These are phyloP conservation scores for Beroe ovata DNA, from an alignment of 37 sponge, comb jelly and placozoan species.

Conservation along the genomic window DNA sequence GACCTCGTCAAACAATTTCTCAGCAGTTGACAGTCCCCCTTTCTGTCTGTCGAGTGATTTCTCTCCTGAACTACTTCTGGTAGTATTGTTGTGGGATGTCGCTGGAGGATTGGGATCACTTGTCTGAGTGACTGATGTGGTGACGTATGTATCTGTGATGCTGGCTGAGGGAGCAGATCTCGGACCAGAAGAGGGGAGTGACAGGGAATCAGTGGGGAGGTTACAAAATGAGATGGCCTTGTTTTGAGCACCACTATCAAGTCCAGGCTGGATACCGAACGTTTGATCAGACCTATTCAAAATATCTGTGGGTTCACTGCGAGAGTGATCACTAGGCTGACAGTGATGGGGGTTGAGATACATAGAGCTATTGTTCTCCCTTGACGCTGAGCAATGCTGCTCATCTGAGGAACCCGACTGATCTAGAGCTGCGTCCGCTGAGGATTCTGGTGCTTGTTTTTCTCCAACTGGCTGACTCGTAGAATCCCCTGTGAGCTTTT, in stretches of 20 bases:
- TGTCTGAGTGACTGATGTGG: background rate
- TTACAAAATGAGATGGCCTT: background rate
- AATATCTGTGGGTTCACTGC: background rate
- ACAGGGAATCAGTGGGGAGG: background rate
- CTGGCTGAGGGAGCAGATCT: background rate
- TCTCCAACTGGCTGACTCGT: background rate
- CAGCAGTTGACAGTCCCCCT: background rate
- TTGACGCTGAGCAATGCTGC: too few relatives aligned
- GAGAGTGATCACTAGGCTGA: too few relatives aligned
- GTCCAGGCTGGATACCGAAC: background rate
- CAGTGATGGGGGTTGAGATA: too few relatives aligned
- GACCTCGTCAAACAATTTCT: constrained; percentile 30
- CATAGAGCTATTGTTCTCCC: too few relatives aligned
- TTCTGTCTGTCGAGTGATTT: constrained; percentile 3
- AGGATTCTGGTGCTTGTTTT: too few relatives aligned
- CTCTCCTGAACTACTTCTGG: too few relatives aligned
- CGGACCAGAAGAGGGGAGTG: background rate
- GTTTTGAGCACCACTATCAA: background rate
- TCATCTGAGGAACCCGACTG: background rate
- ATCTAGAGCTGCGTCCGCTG: background rate
- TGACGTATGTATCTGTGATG: background rate
- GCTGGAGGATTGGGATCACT: background rate
- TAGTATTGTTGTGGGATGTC: background rate
- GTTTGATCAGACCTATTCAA: background rate
- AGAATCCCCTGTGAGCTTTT: background rate